Evolutionary conservation across 2,113 vertebrate species (phyloP).

Genomic region (Lathamus discolor): DNA sequence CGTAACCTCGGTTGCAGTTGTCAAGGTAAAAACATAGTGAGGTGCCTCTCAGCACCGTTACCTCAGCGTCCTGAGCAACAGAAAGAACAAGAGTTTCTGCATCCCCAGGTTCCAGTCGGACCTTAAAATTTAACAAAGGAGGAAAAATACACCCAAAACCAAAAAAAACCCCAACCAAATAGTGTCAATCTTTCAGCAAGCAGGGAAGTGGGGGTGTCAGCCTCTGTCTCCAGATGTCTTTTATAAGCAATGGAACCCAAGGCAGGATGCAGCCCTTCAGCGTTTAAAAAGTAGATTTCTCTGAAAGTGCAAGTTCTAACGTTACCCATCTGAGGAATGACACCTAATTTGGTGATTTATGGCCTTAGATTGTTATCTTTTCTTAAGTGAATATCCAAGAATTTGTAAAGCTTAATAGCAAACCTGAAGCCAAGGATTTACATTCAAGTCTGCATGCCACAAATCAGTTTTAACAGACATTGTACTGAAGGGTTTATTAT

Average conservation of each 20-base stretch:
- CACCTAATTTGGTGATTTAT: neutral
- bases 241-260: neutral
- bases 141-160: neutral
- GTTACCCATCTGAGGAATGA: neutral
- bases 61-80: neutral
- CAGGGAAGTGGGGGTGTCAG: no score
- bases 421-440: neutral
- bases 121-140: neutral
- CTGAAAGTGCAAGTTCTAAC: neutral
- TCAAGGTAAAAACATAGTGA: accelerated
- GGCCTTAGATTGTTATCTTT: neutral
- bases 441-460: neutral
- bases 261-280: neutral
- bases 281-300: accelerated
- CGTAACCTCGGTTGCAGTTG: accelerated
- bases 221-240: neutral
- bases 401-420: neutral
- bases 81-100: accelerated
- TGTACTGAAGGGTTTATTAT: neutral
- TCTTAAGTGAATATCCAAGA: neutral
- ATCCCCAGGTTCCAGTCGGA: no score
- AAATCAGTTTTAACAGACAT: neutral
- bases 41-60: neutral
- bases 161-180: neutral
- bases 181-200: neutral